Percentiles rank a stretch among this genome's conserved stretches.
Evolutionary conservation across 37 sponge, comb jelly and placozoan genomes (phyloP).

Genomic region (Aplysina aerophoba): DNA sequence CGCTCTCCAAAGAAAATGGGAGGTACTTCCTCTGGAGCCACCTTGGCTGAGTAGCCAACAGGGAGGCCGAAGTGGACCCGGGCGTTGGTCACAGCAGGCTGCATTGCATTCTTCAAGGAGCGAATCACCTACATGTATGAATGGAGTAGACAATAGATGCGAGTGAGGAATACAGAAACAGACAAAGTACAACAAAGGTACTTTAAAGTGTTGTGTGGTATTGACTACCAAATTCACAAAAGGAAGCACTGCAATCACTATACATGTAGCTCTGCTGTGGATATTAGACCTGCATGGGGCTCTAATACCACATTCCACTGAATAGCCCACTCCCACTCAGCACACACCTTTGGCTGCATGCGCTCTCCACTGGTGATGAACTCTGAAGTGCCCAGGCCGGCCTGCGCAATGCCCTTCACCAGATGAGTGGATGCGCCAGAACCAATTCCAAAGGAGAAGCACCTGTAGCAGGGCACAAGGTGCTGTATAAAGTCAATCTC

Average conservation of each 20-base stretch:
- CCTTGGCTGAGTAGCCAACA: conserved; percentile 18
- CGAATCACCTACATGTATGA: conserved; percentile 71
- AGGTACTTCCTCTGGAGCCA: conserved; percentile 56
- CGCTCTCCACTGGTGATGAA: conserved; percentile 75
- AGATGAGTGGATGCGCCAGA: conserved; percentile 81
- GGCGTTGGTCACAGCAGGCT: conserved; percentile 65
- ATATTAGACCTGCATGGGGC: too few species aligned
- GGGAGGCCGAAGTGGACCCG: conserved; percentile 52
- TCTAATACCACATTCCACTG: too few species aligned
- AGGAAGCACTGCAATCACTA: too few species aligned
- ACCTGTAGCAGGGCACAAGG: conserved; percentile 26
- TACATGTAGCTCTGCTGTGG: too few species aligned
- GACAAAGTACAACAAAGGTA: too few species aligned
- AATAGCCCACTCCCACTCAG: too few species aligned
- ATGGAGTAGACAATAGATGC: too few species aligned
- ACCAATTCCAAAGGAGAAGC: conserved; percentile 87
- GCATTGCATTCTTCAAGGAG: conserved; percentile 69
- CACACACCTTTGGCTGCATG: conserved; percentile 78
- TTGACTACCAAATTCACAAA: too few species aligned
- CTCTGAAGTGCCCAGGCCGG: conserved; percentile 78
- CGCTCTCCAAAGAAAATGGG: conserved; percentile 71
- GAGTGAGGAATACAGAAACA: too few species aligned
- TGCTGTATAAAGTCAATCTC: background rate
- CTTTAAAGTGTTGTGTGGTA: too few species aligned
- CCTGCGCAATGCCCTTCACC: conserved; percentile 82